Conservation (phyloP, 2,113 vertebrate genomes). For the Scomber colias region DNA sequence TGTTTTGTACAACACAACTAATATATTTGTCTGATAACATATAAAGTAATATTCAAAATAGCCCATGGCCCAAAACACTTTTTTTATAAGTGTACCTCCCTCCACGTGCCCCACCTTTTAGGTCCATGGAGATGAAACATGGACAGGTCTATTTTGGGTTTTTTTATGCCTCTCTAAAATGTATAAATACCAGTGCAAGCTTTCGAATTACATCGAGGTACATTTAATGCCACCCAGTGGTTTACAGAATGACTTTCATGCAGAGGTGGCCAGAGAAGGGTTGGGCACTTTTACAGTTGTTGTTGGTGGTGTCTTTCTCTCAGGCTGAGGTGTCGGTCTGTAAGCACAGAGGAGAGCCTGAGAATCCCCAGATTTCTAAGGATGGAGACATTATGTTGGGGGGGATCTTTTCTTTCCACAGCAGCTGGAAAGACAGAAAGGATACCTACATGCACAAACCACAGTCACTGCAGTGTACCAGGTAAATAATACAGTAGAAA, state of each 20-base stretch:
- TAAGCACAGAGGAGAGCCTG: conserved; percentile 58
- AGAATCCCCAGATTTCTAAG: conserved; percentile 62
- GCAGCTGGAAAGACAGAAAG: conserved; percentile 64
- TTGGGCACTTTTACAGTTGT: conserved; percentile 64
- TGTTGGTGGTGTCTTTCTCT: conserved; percentile 57
- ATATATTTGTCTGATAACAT: no score
- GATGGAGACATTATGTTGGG: conserved; percentile 79
- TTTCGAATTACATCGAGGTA: background rate
- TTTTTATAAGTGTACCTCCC: background rate
- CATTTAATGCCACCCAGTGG: background rate
- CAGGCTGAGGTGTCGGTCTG: conserved; percentile 60
- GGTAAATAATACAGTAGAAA: conserved; percentile 54
- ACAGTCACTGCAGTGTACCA: conserved; percentile 72
- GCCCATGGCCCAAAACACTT: no score
- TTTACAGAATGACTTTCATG: conserved; percentile 46
- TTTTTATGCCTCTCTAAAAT: background rate
- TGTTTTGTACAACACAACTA: no score
- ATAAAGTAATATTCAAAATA: no score
- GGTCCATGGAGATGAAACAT: background rate
- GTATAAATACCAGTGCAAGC: background rate
- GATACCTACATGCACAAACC: conserved; percentile 67
- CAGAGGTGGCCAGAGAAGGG: conserved; percentile 65
- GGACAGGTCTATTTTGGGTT: no score
- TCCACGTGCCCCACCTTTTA: background rate
- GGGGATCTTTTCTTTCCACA: conserved; percentile 80